Percentiles rank a stretch among this genome's conserved stretches.
Evolutionary conservation across 2,888 invertebrate species (phyloP).

Genomic region (Pterostichus niger): DNA sequence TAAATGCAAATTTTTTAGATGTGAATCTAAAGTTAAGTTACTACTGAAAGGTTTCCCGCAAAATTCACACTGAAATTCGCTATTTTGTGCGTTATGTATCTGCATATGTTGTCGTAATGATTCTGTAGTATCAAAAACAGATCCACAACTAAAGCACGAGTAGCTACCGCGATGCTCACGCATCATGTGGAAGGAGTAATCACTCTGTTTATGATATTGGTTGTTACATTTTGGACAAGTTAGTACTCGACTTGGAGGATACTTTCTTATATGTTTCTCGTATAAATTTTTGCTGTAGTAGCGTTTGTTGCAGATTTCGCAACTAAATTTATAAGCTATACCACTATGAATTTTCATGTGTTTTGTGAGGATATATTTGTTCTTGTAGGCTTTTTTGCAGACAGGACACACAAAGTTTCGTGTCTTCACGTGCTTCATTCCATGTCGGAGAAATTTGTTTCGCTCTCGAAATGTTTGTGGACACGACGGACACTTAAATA

Average conservation of each 20-base stretch:
- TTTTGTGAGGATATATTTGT: constrained; percentile 72
- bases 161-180: constrained; percentile 15
- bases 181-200: constrained; percentile 29
- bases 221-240: constrained; percentile 63
- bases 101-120: constrained; percentile 33
- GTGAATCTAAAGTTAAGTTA: constrained; percentile 70
- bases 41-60: constrained; percentile 71
- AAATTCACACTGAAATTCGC: constrained; percentile 71
- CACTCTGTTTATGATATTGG: constrained; percentile 58
- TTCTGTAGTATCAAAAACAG: constrained; percentile 26
- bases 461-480: constrained; percentile 38
- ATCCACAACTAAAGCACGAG: constrained; percentile 37
- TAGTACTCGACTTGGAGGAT: constrained; percentile 9
- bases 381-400: constrained; percentile 73
- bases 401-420: constrained; percentile 73
- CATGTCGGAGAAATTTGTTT: constrained; percentile 41
- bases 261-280: constrained; percentile 69
- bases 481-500: constrained; percentile 24
- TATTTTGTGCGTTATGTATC: constrained; percentile 14
- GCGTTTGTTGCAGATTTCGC: constrained; percentile 77
- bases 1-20: constrained; percentile 28
- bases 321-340: constrained; percentile 74
- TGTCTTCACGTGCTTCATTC: constrained; percentile 67
- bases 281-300: constrained; percentile 75
- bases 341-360: constrained; percentile 77